phyloP scores from a whole-genome alignment of 2,888 invertebrate species.

The Leucophenga maculata region DNA sequence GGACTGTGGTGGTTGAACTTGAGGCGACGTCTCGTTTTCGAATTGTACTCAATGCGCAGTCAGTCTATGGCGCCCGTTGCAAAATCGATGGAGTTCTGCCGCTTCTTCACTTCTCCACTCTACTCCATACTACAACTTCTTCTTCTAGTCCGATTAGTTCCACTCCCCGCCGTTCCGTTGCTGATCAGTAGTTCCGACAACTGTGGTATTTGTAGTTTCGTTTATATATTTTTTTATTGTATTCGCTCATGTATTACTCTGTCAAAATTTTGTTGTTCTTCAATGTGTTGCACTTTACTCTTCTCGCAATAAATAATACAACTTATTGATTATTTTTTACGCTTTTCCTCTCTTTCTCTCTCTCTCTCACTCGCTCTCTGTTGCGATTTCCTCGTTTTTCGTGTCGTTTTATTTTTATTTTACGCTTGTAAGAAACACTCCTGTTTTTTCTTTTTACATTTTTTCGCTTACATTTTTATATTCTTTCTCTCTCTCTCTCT shows the following conservation, averaged over 20 bases:
- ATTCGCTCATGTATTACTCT: conserved; percentile 1
- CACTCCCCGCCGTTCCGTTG: too few species aligned
- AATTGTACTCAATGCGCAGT: conserved; percentile 16
- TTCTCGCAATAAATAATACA: conserved; percentile 21
- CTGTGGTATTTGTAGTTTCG: neutral
- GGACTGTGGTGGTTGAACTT: neutral
- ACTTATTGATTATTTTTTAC: conserved; percentile 20
- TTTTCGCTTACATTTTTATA: conserved; percentile 17
- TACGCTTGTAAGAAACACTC: conserved; percentile 19
- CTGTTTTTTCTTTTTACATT: conserved; percentile 16
- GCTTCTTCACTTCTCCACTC: neutral
- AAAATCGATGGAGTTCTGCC: conserved; percentile 41
- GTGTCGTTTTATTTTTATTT: conserved; percentile 18
- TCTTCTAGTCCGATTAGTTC: too few species aligned
- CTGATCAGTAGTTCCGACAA: neutral
- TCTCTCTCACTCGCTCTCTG: neutral
- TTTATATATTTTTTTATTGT: neutral
- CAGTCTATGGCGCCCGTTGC: conserved; percentile 28
- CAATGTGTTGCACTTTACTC: conserved; percentile 21
- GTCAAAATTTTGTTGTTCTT: conserved; percentile 12
- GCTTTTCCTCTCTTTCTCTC: conserved; percentile 3
- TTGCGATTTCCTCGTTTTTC: too few species aligned
- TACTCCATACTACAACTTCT: neutral
- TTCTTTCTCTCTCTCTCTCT: conserved; percentile 1
- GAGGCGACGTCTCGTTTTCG: neutral